Evolutionary conservation across 2,113 vertebrate species (phyloP).

Genomic region (Piliocolobus tephrosceles): DNA sequence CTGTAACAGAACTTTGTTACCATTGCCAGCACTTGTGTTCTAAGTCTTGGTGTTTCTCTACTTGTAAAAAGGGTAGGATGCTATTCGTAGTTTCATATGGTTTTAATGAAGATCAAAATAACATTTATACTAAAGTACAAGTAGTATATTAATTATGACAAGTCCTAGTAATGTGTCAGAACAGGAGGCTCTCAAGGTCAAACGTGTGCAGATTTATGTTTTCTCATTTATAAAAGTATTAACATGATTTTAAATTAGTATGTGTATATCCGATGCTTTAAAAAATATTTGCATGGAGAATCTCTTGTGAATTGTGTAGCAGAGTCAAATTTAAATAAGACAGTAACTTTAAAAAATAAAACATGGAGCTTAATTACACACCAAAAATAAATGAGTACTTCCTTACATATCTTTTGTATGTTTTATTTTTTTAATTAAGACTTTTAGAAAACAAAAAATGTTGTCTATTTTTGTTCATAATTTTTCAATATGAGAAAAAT

Average conservation of each 20-base stretch:
- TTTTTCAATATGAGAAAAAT: neutral
- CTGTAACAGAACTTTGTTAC: neutral
- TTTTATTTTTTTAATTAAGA: neutral
- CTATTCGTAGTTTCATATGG: neutral
- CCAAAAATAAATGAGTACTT: neutral
- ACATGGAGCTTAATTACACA: neutral
- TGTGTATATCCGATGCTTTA: neutral
- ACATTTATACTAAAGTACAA: neutral
- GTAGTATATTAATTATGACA: neutral
- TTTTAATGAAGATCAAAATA: constrained; percentile 11
- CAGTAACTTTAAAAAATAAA: neutral
- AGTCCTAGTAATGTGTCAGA: neutral
- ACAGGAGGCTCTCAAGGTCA: neutral
- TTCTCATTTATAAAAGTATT: neutral
- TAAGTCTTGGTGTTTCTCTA: neutral
- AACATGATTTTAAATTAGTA: neutral
- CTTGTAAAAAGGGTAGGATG: neutral
- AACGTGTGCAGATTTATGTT: neutral
- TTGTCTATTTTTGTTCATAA: neutral
- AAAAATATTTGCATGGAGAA: neutral
- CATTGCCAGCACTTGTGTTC: neutral
- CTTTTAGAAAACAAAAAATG: neutral
- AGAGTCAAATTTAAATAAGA: constrained; percentile 11
- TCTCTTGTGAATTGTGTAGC: neutral
- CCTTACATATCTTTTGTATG: neutral